Percentiles rank a stretch among this genome's conserved stretches.
Conservation (phyloP, 2,888 invertebrate species). For the Scaeva pyrastri region DNA sequence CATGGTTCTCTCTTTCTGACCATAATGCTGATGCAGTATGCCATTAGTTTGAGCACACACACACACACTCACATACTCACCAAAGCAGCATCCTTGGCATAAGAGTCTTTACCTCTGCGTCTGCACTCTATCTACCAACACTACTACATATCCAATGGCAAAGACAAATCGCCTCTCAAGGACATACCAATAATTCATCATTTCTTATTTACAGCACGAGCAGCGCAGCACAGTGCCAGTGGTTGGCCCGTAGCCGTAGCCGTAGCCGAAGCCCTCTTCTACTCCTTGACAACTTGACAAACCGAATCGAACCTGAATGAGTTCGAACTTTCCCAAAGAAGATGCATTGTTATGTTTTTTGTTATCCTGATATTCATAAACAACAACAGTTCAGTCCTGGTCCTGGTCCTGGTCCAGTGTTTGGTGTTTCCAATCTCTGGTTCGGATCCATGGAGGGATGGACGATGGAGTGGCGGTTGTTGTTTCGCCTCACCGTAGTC, state of each 20-base stretch:
- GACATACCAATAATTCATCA: constrained; percentile 71
- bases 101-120: neutral
- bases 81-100: neutral
- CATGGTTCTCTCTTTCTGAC: neutral
- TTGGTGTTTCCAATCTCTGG: neutral
- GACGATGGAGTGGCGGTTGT: neutral
- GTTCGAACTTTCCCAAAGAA: constrained; percentile 66
- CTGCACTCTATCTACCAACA: too few relatives aligned
- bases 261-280: neutral
- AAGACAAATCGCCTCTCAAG: constrained; percentile 63
- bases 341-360: constrained; percentile 57
- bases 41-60: constrained; percentile 32
- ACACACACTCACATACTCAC: too few relatives aligned
- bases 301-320: constrained; percentile 75
- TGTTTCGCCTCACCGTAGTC: constrained; percentile 15
- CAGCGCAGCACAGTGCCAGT: too few relatives aligned
- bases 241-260: neutral
- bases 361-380: constrained; percentile 66
- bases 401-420: neutral
- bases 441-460: neutral
- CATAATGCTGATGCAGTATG: constrained; percentile 36
- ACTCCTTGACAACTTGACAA: constrained; percentile 69
- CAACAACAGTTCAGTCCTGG: constrained; percentile 18
- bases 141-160: neutral
- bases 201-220: constrained; percentile 57